Conservation (phyloP, 2,113 vertebrate genomes). For the Myrmecobius fasciatus region DNA sequence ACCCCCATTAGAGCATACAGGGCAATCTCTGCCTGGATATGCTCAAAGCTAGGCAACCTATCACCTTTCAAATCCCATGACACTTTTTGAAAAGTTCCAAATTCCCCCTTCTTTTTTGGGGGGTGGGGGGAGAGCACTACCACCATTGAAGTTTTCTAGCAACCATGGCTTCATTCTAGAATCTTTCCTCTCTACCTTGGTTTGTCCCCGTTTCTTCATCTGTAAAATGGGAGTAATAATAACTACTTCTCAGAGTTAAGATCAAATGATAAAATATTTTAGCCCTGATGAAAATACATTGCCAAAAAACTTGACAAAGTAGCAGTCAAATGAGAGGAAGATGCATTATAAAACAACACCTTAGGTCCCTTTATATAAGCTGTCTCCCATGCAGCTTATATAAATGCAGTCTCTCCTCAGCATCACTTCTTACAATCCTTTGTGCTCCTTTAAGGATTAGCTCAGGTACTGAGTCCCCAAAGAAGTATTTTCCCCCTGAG, state of each 20-base stretch:
- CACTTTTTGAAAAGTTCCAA: background rate
- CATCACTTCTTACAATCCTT: too few relatives aligned
- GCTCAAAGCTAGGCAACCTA: background rate
- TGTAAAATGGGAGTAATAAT: background rate
- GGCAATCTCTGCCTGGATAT: background rate
- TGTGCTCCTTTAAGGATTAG: too few relatives aligned
- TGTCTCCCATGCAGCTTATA: too few relatives aligned
- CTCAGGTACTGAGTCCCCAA: too few relatives aligned
- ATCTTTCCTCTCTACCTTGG: background rate
- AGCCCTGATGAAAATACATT: too few relatives aligned
- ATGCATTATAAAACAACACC: too few relatives aligned
- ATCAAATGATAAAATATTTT: background rate
- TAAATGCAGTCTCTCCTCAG: too few relatives aligned
- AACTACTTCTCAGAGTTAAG: background rate
- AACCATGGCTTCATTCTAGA: background rate
- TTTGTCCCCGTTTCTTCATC: background rate
- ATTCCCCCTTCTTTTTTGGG: background rate
- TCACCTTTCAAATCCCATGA: background rate
- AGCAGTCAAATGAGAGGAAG: too few relatives aligned
- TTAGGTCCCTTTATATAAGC: too few relatives aligned
- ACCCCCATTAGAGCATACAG: background rate
- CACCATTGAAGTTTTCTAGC: background rate
- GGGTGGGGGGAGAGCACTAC: background rate
- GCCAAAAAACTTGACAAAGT: too few relatives aligned
- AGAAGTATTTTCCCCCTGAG: too few relatives aligned